Base-by-base conservation (phyloP, 2,797 vertebrate genomes). In the Aeoliscus strigatus region DNA sequence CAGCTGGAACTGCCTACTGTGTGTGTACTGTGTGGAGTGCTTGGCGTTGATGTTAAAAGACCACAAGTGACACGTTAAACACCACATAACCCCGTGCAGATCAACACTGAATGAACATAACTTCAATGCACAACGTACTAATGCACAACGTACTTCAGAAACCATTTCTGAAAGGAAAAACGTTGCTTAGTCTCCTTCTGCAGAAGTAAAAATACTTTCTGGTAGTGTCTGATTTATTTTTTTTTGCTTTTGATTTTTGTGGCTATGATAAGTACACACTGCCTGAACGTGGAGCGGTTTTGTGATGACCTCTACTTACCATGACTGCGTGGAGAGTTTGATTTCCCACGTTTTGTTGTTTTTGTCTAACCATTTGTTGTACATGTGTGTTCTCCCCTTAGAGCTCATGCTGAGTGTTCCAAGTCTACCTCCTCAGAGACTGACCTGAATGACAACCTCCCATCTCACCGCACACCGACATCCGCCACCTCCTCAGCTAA, bases 401-500 rank as follows among this genome's bases (percentile, higher is more conserved):
- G 96, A 86, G 81, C 84, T 54, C 91, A 91, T 3, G 71, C 86
- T 5, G 94, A 97, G 69, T 91, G 89, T 17, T 89, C 90, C 31
- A 98, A 96, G 81, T 89, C 90, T 79, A 90, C 89, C 79, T 93
- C 91, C 41, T 94, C 94, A 17, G 96, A 97, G 86, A 97, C 95
- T 33, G 96, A 99, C 91, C 95, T 94, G 86, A 98, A 96, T 11
- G 96, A 97, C 84, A 97, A 97, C 42, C 84, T 96, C 63, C 91
- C 93, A 42, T 87, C 87, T 41, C 94, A 93, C 73, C 93, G 92
- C 82, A 89, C 81, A 4, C 86, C 92, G 1, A 89, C 86, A 10
- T 84, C 90, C 0, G 80, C 91, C 15, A 84, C 78, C 63, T 90
- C 87, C 77, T 84, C 81, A 2, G 86, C 86, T 14, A 97, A 93